Base-by-base conservation (phyloP, 2,888 invertebrate genomes). In the Pherbina coryleti region DNA sequence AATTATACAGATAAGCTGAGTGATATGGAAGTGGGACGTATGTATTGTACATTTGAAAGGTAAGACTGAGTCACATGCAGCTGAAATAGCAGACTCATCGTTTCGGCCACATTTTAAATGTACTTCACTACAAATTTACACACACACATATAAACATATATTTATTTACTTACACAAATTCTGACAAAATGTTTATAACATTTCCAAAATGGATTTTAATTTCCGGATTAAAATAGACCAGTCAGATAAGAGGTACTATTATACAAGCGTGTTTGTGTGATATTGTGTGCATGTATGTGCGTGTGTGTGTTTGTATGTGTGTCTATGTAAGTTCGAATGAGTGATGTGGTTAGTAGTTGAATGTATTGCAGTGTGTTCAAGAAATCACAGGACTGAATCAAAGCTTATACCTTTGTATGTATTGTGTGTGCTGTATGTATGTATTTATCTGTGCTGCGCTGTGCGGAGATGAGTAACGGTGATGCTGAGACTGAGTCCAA, bases 141-240 rank as follows among this genome's bases (percentile, higher is more conserved):
- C 60, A 25, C 25, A 14, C 60, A 28, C 0, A 14, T 0, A 28
- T 25, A 11, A 1, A 25, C 14, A 49, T 5, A 49, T 17, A 9
- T 14, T 25, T 25, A 49, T n/a, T 11, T 51, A 49, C 51, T 25
- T 19, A 49, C 22, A 51, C 51, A 49, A 49, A 44, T 44, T 37
- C 37, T 67, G 37, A 28, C 37, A 57, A 71, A 37, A 60, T 44
- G 60, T 60, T 73, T 62, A 62, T 22, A 62, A 28, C 73, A 73
- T 62, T 73, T 62, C 44, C 62, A 60, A 73, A 73, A 57, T 62
- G 60, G 62, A 73, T 73, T 73, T 62, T 60, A 73, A 73, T 73
- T 73, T 73, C 62, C 62, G 73, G 62, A 60, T 62, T 37, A 31
- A 62, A 60, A 37, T 37, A 60, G 60, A 72, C 60, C 34, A 4